These are phyloP conservation scores for Typhlichthys subterraneus DNA, from an alignment of 2,797 vertebrate genomes.

Conservation along the genomic window DNA sequence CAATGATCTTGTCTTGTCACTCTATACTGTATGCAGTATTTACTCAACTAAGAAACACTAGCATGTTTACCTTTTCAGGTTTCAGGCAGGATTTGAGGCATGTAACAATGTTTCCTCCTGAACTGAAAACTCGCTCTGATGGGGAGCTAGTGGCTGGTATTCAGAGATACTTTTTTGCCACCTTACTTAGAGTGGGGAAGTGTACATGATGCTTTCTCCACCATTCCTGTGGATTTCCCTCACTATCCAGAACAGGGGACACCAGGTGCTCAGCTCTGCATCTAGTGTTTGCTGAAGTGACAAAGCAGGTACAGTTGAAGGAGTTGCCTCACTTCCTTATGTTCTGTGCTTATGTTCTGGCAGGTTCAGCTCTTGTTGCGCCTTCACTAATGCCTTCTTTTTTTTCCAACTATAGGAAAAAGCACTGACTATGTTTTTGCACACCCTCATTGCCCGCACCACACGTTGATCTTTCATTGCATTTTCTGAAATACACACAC, in stretches of 20 bases:
- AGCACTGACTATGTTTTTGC: no score
- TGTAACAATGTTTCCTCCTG: no score
- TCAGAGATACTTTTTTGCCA: slow-evolving; percentile 20
- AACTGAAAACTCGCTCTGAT: slow-evolving; percentile 15
- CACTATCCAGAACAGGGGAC: slow-evolving; percentile 24
- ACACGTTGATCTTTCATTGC: no score
- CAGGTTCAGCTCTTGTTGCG: background rate
- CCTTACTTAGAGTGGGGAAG: slow-evolving; percentile 13
- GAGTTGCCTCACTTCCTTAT: slow-evolving; percentile 8
- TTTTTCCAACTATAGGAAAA: no score
- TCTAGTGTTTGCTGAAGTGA: slow-evolving; percentile 26
- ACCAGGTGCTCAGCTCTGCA: slow-evolving; percentile 21
- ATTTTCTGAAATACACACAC: no score
- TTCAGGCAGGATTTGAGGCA: no score
- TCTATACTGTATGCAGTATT: no score
- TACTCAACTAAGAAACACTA: no score
- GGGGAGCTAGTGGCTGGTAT: slow-evolving; percentile 22
- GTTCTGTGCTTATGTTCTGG: background rate
- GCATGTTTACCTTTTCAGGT: no score
- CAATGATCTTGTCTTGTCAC: background rate
- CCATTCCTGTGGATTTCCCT: slow-evolving; percentile 26
- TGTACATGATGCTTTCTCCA: slow-evolving; percentile 31
- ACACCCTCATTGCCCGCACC: no score
- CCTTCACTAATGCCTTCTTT: background rate
- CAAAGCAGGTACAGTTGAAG: slow-evolving; percentile 19